These are phyloP conservation scores for Saiga tatarica DNA, from an alignment of 2,113 vertebrate species.

Conservation along the genomic window DNA sequence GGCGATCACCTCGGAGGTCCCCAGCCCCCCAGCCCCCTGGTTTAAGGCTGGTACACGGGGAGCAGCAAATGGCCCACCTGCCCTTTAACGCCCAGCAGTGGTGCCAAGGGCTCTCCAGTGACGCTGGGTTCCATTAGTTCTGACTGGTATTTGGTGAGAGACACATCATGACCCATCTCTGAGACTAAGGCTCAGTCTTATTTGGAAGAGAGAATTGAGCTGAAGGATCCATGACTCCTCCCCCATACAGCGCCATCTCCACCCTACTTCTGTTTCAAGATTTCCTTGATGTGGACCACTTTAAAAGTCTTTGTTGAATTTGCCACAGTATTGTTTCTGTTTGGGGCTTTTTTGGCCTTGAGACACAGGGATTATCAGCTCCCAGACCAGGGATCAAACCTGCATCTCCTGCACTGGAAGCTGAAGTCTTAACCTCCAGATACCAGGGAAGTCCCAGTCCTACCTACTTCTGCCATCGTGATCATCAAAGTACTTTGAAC, in stretches of 20 bases:
- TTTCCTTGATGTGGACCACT: not conserved
- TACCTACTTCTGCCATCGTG: not conserved
- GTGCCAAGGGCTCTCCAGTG: rapidly evolving
- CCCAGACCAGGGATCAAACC: not conserved
- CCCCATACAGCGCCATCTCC: rapidly evolving
- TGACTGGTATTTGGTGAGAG: not conserved
- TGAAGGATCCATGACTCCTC: not conserved
- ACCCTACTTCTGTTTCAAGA: not conserved
- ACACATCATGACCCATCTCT: not conserved
- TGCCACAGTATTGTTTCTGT: not conserved
- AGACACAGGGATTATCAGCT: not conserved
- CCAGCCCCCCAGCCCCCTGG: not conserved
- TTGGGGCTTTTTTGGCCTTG: not conserved
- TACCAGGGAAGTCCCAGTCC: not conserved
- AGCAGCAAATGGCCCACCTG: not conserved
- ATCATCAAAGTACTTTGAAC: not conserved
- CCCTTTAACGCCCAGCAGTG: rapidly evolving
- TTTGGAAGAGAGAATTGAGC: not conserved
- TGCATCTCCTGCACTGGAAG: not conserved
- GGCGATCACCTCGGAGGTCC: not conserved
- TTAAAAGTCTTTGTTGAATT: not conserved
- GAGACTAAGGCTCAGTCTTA: not conserved
- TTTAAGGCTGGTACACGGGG: not conserved
- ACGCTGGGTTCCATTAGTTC: not conserved
- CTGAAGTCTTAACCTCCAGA: not conserved